These are phyloP conservation scores for Gorsachius magnificus DNA, from an alignment of 2,797 vertebrate species.

Conservation along the genomic window DNA sequence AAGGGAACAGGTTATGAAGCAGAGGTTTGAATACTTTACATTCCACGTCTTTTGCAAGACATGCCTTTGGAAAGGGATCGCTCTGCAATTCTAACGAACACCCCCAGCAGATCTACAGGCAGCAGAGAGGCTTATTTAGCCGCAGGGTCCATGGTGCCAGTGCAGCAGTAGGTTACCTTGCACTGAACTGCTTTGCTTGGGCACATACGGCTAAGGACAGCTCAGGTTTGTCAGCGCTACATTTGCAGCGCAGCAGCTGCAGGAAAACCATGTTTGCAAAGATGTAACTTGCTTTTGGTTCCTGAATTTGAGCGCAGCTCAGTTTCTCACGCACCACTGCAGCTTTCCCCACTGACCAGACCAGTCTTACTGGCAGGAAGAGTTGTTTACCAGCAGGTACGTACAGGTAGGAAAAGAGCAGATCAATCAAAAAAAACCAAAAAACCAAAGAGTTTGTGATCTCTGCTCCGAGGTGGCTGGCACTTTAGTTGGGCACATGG, in stretches of 20 bases:
- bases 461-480: neutral
- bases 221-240: neutral
- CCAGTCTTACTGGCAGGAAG: neutral
- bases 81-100: neutral
- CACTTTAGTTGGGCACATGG: rapidly evolving
- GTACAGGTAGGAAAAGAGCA: neutral
- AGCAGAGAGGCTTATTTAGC: neutral
- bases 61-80: neutral
- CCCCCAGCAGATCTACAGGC: neutral
- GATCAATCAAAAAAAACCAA: neutral
- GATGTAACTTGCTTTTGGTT: neutral
- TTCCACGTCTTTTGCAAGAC: neutral
- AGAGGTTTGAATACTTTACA: neutral
- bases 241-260: rapidly evolving
- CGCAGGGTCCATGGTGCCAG: neutral
- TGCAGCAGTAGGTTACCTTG: neutral
- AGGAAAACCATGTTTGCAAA: neutral
- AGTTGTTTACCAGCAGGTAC: neutral
- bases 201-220: rapidly evolving
- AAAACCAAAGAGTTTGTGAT: neutral
- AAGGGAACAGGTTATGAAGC: neutral
- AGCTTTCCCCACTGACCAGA: neutral
- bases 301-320: neutral
- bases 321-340: neutral
- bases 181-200: neutral